Percentiles rank a stretch among this genome's conserved stretches.
phyloP scores from a whole-genome alignment of 1,140 invertebrate genomes.

The Chironomus tepperi region DNA sequence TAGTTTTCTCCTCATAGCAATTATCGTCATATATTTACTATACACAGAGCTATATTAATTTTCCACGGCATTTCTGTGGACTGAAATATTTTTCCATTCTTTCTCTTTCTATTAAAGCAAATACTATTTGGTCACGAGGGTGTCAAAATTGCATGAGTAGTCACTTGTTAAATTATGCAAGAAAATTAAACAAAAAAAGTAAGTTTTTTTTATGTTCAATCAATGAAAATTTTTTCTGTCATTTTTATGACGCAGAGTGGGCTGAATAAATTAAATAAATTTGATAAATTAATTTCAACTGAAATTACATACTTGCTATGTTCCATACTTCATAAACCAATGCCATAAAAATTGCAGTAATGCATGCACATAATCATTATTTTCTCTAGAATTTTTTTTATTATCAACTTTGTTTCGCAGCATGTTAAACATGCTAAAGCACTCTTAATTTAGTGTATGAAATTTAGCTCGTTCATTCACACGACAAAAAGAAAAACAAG shows the following conservation, averaged over 20 bases:
- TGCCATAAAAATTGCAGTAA: neutral
- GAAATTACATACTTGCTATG: neutral
- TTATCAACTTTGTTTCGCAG: neutral
- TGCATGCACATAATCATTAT: no score
- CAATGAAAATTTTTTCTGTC: neutral
- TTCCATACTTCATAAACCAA: neutral
- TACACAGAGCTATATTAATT: no score
- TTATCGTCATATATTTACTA: conserved; percentile 1
- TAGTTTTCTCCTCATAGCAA: neutral
- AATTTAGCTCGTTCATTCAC: neutral
- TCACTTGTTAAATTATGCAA: no score
- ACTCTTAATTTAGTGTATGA: neutral
- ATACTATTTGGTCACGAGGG: neutral
- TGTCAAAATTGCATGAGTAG: neutral
- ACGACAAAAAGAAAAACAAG: neutral
- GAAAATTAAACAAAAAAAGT: neutral
- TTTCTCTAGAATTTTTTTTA: no score
- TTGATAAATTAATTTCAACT: neutral
- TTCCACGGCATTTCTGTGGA: no score
- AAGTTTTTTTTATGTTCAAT: neutral
- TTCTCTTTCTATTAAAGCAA: neutral
- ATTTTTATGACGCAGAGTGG: neutral
- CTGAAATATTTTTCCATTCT: no score
- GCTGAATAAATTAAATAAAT: neutral
- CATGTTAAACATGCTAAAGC: neutral